These are phyloP conservation scores for Lordiphosa collinella DNA, from an alignment of 1,140 invertebrate species.

Conservation along the genomic window DNA sequence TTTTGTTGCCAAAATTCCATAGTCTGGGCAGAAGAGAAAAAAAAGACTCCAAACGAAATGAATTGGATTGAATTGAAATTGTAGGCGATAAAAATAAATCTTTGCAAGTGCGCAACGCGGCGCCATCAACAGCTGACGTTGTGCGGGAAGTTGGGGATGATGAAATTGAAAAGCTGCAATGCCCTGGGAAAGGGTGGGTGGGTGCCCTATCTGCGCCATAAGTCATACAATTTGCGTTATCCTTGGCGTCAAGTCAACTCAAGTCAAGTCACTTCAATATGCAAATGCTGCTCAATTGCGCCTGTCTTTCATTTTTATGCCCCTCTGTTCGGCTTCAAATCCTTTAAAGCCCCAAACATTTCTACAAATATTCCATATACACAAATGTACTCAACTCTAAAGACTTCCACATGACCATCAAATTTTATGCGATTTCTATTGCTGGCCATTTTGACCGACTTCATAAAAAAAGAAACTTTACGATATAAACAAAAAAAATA, in stretches of 20 bases:
- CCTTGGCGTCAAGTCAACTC: slow-evolving; percentile 45
- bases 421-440: slow-evolving; percentile 70
- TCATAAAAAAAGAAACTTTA: slow-evolving; percentile 68
- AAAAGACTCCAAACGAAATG: slow-evolving; percentile 43
- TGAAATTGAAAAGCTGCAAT: slow-evolving; percentile 64
- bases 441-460: slow-evolving; percentile 68
- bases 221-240: slow-evolving; percentile 73
- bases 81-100: slow-evolving; percentile 78
- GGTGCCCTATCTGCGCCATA: slow-evolving; percentile 29
- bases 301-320: slow-evolving; percentile 61
- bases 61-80: slow-evolving; percentile 76
- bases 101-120: slow-evolving; percentile 66
- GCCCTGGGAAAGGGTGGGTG: slow-evolving; percentile 13
- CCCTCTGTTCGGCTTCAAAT: slow-evolving; percentile 14
- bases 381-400: slow-evolving; percentile 8
- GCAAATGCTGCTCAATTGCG: slow-evolving; percentile 73
- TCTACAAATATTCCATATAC: slow-evolving; percentile 4
- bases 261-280: slow-evolving; percentile 64
- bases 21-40: slow-evolving; percentile 4
- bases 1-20: slow-evolving; percentile 51
- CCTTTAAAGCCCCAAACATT: slow-evolving; percentile 45
- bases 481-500: slow-evolving; percentile 47
- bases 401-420: slow-evolving; percentile 50
- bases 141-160: slow-evolving; percentile 39
- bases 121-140: slow-evolving; percentile 68